A percentile compares a stretch with the other conserved stretches of the same genome.
These are phyloP conservation scores for Allobates femoralis DNA, from an alignment of 2,797 vertebrate genomes.

Conservation along the genomic window DNA sequence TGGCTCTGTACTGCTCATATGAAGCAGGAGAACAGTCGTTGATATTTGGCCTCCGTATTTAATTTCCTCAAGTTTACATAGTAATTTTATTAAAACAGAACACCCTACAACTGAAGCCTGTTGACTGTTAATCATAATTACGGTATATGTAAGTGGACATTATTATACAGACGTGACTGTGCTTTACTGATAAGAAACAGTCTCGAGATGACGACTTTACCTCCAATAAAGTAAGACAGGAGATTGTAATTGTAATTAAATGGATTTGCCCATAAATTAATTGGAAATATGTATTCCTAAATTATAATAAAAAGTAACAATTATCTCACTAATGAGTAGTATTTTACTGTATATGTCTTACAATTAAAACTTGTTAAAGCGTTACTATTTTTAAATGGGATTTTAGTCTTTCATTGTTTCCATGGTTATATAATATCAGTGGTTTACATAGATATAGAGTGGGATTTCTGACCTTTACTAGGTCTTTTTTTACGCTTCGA, in stretches of 20 bases:
- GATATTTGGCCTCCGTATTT: too few relatives aligned
- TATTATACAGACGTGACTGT: background rate
- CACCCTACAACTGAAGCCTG: background rate
- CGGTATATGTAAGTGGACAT: background rate
- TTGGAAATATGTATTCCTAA: background rate
- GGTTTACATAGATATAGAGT: background rate
- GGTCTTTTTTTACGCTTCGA: conserved; percentile 2
- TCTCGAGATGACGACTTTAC: background rate
- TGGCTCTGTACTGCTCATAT: too few relatives aligned
- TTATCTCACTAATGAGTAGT: conserved; percentile 6
- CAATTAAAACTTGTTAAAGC: background rate
- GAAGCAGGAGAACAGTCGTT: too few relatives aligned
- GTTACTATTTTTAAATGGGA: conserved; percentile 24
- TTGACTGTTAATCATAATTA: background rate
- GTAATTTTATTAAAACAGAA: background rate
- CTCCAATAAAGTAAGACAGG: background rate
- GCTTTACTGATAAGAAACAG: too few relatives aligned
- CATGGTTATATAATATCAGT: conserved; percentile 41
- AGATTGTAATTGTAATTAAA: conserved; percentile 6
- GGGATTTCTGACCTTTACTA: conserved; percentile 38
- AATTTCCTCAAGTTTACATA: background rate
- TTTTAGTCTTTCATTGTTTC: conserved; percentile 39
- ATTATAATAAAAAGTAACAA: background rate
- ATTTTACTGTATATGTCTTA: background rate
- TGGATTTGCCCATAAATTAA: background rate